phyloP scores from a whole-genome alignment of 1,140 invertebrate genomes.

The Zaprionus ghesquierei region DNA sequence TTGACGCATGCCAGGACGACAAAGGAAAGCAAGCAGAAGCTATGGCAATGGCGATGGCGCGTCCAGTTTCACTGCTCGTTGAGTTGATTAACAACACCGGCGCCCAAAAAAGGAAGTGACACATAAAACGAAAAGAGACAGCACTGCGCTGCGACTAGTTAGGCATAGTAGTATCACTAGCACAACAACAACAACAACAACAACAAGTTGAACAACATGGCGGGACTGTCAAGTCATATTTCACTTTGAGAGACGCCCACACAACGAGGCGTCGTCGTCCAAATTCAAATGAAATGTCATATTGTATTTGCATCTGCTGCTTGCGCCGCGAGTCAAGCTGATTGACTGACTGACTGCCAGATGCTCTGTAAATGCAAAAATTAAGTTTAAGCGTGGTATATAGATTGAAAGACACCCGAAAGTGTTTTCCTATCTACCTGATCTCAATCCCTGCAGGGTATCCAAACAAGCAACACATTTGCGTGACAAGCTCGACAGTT shows the following conservation, averaged over 20 bases:
- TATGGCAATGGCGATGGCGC: background rate
- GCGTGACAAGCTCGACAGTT: constrained; percentile 55
- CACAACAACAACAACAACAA: constrained; percentile 7
- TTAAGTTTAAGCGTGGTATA: too few relatives aligned
- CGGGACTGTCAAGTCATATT: constrained; percentile 72
- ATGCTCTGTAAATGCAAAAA: background rate
- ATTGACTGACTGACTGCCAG: background rate
- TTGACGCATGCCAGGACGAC: constrained; percentile 37
- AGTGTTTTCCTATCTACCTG: too few relatives aligned
- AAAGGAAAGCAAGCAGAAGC: too few relatives aligned
- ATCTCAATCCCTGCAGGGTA: background rate
- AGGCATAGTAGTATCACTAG: constrained; percentile 22
- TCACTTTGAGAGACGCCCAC: constrained; percentile 63
- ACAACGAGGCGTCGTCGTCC: constrained; percentile 30
- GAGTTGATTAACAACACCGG: constrained; percentile 43
- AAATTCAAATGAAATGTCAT: constrained; percentile 72
- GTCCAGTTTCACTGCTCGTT: constrained; percentile 43
- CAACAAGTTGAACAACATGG: constrained; percentile 18
- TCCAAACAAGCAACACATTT: constrained; percentile 43
- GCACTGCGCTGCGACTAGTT: constrained; percentile 20
- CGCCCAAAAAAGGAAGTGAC: background rate
- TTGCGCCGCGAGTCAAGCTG: background rate
- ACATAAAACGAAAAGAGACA: background rate
- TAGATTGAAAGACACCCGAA: too few relatives aligned
- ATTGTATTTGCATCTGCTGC: constrained; percentile 56